Evolutionary conservation across 2,888 invertebrate genomes (phyloP), one percentile per base, ranked within the genome.

Genomic region (Acanthopleura granulata): DNA sequence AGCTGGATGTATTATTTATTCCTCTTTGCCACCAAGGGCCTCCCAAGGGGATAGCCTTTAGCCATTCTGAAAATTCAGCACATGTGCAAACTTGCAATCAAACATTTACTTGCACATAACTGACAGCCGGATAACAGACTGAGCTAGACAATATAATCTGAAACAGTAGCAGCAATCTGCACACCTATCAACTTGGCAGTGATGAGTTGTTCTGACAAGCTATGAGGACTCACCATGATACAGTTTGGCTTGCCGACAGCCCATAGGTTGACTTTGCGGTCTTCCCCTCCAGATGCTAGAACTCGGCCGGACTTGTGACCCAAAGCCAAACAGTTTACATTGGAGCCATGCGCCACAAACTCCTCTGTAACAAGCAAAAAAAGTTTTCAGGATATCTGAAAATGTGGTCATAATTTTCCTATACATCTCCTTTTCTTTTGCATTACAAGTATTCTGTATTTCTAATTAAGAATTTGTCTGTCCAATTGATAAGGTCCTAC

Each of bases 261-360:
- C 98, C 98, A 98, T 82, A 98, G 92, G 91, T 98, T 98, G 74
- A 98, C 97, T 92, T 97, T 97, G 90, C 96, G 96, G 92, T 98
- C 98, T 90, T 97, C 97, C 78, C 98, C 98, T 75, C 98, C 98
- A 78, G 97, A 97, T 62, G 95, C 97, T 90, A 97, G 93, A 74
- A 97, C 96, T 88, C 96, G 93, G 82, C 96, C 96, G 73, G 96
- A 96, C 90, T 96, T 96, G 91, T 95, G 96, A 77, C 97, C 97
- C 91, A 97, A 93, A 73, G 96, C 95, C 86, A 96, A 91, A 88
- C 96, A 96, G 89, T 95, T 96, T 85, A 97, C 96, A 91, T 95
- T 95, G 84, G 95, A 94, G 29, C 90, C 90, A 92, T 97, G 97
- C 78, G 96, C 97, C 83, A 94, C 93, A 91, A 97, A 95, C 89